Evolutionary conservation across 2,888 invertebrate species (phyloP).

Genomic region (Bruchidius siliquastri): DNA sequence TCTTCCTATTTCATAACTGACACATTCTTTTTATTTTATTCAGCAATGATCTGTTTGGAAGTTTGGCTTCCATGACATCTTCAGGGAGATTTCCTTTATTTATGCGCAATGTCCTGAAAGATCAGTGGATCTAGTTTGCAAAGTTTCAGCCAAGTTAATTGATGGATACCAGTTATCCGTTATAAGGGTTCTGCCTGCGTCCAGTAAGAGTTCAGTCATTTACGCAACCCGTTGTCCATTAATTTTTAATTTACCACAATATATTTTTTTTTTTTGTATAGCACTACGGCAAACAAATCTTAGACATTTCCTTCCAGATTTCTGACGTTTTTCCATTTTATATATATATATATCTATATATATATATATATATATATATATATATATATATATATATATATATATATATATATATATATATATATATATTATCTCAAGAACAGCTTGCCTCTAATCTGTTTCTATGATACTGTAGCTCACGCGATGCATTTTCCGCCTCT

Average conservation of each 20-base stretch:
- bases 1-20: constrained; percentile 6
- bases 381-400: no score
- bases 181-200: constrained; percentile 7
- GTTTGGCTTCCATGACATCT: constrained; percentile 16
- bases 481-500: no score
- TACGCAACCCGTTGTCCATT: constrained; percentile 9
- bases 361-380: no score
- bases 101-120: constrained; percentile 10
- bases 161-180: constrained; percentile 11
- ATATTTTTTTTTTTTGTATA: constrained; percentile 3
- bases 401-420: no score
- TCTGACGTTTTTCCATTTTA: no score
- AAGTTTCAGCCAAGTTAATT: constrained; percentile 8
- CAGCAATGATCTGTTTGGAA: constrained; percentile 17
- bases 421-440: no score
- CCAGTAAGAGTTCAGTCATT: constrained; percentile 7
- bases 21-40: constrained; percentile 16
- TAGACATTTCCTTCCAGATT: neutral
- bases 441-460: no score
- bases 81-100: constrained; percentile 21
- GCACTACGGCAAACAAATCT: neutral
- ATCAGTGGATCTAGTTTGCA: constrained; percentile 2
- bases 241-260: constrained; percentile 6
- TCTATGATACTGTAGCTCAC: no score
- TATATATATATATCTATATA: no score